Evolutionary conservation across 2,888 invertebrate genomes (phyloP).

Genomic region (Drosophila conformis): DNA sequence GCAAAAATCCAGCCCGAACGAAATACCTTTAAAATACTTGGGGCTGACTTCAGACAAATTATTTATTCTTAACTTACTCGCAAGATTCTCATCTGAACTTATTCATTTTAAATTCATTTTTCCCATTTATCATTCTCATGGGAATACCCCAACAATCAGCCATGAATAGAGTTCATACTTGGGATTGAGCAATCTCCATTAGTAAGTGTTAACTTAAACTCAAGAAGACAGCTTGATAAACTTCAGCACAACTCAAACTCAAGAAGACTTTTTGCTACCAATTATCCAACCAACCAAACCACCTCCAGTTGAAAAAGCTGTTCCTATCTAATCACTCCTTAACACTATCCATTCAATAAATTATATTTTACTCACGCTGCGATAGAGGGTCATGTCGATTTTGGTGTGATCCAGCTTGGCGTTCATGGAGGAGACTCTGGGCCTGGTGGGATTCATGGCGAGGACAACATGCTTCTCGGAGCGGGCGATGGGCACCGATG

Average conservation of each 20-base stretch:
- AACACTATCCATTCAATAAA: background rate
- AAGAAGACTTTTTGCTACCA: background rate
- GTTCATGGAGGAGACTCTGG: slow-evolving; percentile 87
- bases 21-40: background rate
- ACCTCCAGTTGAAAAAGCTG: background rate
- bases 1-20: too few relatives aligned
- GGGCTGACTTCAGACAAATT: background rate
- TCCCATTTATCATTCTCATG: background rate
- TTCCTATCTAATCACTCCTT: background rate
- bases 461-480: slow-evolving; percentile 87
- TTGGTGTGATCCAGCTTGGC: slow-evolving; percentile 88
- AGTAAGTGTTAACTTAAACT: background rate
- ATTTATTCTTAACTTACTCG: background rate
- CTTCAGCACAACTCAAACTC: background rate
- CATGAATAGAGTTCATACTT: background rate
- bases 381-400: slow-evolving; percentile 87
- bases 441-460: slow-evolving; percentile 85
- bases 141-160: background rate
- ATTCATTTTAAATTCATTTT: background rate
- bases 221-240: background rate
- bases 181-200: background rate
- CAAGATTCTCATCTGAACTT: background rate
- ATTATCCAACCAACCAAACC: background rate
- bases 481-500: slow-evolving; percentile 84
- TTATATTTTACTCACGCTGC: slow-evolving; percentile 83